These are phyloP conservation scores for Schizopygopsis malacanthus DNA, from an alignment of 2,797 vertebrate genomes.

Conservation along the genomic window DNA sequence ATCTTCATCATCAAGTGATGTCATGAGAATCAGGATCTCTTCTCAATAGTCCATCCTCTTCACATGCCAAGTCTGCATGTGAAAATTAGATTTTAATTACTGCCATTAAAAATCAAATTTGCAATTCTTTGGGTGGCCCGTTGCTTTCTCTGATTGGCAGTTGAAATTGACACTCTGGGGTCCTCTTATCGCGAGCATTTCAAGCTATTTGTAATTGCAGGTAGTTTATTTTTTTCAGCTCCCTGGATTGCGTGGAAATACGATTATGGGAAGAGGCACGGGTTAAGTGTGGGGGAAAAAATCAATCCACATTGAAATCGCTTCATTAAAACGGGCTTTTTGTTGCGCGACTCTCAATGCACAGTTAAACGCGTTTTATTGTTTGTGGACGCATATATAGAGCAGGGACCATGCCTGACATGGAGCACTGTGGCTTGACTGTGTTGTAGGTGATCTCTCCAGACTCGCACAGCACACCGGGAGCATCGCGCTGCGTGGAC, in stretches of 20 bases:
- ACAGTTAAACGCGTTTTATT: constrained; percentile 88
- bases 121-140: constrained; percentile 96
- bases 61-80: constrained; percentile 75
- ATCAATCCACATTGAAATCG: constrained; percentile 96
- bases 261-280: constrained; percentile 88
- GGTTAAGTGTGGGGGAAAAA: constrained; percentile 88
- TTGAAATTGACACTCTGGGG: constrained; percentile 96
- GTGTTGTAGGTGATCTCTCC: constrained; percentile 81
- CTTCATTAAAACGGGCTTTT: constrained; percentile 93
- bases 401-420: constrained; percentile 56
- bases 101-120: constrained; percentile 97
- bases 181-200: constrained; percentile 93
- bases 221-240: constrained; percentile 89
- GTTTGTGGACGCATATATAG: constrained; percentile 88
- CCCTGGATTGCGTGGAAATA: constrained; percentile 89
- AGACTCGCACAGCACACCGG: constrained; percentile 77
- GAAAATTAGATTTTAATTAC: constrained; percentile 96
- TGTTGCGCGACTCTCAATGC: constrained; percentile 88
- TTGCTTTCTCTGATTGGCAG: constrained; percentile 95
- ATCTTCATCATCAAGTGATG: constrained; percentile 69
- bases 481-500: constrained; percentile 84
- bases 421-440: constrained; percentile 70
- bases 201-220: constrained; percentile 98
- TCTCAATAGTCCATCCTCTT: constrained; percentile 80
- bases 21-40: constrained; percentile 71